phyloP scores from a whole-genome alignment of 30 jellyfish, hydroid and myxozoan genomes.

The Nemopilema nomurai region DNA sequence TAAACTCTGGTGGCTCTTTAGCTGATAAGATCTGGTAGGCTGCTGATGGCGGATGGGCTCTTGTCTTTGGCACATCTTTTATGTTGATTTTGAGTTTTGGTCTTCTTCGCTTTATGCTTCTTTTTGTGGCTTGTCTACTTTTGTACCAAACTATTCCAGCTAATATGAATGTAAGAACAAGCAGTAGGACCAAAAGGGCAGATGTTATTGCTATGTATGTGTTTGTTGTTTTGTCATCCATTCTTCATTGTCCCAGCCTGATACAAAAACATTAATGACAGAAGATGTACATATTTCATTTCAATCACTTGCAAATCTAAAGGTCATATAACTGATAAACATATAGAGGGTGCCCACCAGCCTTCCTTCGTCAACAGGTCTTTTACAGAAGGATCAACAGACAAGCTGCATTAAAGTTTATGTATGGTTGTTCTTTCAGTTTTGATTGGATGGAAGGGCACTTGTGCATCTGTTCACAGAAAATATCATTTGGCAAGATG shows the following conservation, averaged over 20 bases:
- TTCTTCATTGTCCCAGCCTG: not conserved
- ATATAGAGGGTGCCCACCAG: no score
- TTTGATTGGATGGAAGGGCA: no score
- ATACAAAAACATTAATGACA: no score
- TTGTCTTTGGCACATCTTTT: slow-evolving; percentile 47
- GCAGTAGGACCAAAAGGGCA: slow-evolving; percentile 38
- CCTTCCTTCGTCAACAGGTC: no score
- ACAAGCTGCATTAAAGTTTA: no score
- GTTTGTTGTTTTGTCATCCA: slow-evolving; percentile 52
- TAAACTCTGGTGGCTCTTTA: slow-evolving; percentile 59
- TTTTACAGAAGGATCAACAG: no score
- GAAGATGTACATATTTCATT: no score
- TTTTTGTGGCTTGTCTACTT: slow-evolving; percentile 28
- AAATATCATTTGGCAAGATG: no score
- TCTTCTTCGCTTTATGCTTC: slow-evolving; percentile 30
- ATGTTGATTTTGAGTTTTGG: slow-evolving; percentile 52
- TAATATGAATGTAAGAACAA: slow-evolving; percentile 28
- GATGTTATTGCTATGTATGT: slow-evolving; percentile 47
- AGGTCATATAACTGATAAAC: no score
- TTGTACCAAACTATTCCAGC: slow-evolving; percentile 61
- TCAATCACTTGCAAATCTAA: no score
- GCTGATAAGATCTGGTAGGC: slow-evolving; percentile 57
- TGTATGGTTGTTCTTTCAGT: no score
- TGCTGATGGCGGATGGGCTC: slow-evolving; percentile 54
- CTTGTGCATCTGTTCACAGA: no score